Percentiles rank a stretch among this genome's conserved stretches.
Evolutionary conservation across 2,113 vertebrate genomes (phyloP).

Genomic region (Catagonus wagneri): DNA sequence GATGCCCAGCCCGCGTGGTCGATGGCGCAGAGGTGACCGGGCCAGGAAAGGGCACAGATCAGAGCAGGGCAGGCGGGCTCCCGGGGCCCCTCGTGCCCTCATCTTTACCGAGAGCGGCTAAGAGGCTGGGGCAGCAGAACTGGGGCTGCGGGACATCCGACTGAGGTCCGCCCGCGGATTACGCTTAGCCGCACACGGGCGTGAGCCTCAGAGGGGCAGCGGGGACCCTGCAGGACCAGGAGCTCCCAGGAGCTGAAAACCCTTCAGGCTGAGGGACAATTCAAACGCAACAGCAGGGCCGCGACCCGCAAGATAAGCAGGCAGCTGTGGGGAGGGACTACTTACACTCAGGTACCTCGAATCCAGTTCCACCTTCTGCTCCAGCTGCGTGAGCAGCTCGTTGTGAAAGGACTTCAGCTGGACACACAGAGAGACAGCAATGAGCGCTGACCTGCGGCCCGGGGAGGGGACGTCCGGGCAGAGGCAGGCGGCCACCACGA

Average conservation of each 20-base stretch:
- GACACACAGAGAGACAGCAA: fast-evolving
- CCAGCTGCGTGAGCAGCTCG: constrained; percentile 96
- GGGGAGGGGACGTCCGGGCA: fast-evolving
- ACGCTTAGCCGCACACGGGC: fast-evolving
- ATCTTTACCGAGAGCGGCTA: fast-evolving
- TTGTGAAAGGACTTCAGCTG: constrained; percentile 99
- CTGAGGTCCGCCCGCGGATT: fast-evolving
- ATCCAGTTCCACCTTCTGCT: constrained; percentile 99
- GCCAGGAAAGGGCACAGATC: neutral
- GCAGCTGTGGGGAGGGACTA: neutral
- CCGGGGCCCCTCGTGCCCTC: fast-evolving
- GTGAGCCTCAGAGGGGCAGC: neutral
- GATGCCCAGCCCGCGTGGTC: too few species aligned
- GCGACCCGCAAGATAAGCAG: fast-evolving
- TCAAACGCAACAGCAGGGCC: neutral
- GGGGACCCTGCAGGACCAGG: neutral
- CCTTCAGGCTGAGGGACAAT: too few species aligned
- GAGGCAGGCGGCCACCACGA: fast-evolving
- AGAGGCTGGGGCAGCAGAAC: neutral
- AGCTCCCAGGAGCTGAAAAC: neutral
- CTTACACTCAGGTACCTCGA: constrained; percentile 98
- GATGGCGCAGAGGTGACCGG: too few species aligned
- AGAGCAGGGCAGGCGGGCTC: fast-evolving
- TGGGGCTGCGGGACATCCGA: fast-evolving
- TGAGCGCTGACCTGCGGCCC: fast-evolving